Percentiles rank a stretch among this genome's conserved stretches.
Conservation (phyloP, 2,113 vertebrate species). For the Pomatorhinus ruficollis region DNA sequence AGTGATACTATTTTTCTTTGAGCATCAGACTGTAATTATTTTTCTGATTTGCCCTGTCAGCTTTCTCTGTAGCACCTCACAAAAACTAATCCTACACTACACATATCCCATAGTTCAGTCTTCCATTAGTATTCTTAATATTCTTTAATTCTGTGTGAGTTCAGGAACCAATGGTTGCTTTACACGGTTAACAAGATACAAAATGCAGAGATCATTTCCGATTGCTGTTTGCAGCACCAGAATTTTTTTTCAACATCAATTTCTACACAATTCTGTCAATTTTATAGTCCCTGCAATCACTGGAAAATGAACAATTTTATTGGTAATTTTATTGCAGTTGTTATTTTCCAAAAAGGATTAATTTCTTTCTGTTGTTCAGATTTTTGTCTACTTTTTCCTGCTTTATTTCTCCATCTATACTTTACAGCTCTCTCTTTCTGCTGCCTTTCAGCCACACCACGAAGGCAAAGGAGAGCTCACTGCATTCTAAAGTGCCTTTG, state of each 20-base stretch:
- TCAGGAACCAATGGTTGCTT: neutral
- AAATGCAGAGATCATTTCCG: neutral
- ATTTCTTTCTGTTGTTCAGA: neutral
- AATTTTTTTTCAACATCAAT: neutral
- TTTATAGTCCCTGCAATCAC: neutral
- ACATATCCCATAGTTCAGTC: neutral
- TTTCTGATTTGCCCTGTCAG: neutral
- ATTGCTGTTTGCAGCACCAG: neutral
- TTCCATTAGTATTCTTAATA: neutral
- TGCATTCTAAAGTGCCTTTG: neutral
- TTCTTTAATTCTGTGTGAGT: neutral
- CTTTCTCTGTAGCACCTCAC: neutral
- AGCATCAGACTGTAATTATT: neutral
- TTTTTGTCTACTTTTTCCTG: neutral
- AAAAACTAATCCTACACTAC: neutral
- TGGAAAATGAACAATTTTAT: neutral
- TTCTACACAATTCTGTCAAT: neutral
- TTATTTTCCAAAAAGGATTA: neutral
- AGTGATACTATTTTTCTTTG: neutral
- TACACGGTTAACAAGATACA: accelerated
- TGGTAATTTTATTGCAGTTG: accelerated
- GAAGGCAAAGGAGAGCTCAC: neutral
- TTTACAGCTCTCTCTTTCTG: neutral
- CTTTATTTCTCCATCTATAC: neutral
- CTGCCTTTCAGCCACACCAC: neutral